A percentile compares a stretch with the other conserved stretches of the same genome.
These are phyloP conservation scores for Phlogophora meticulosa DNA, from an alignment of 2,888 invertebrate genomes.

Conservation along the genomic window DNA sequence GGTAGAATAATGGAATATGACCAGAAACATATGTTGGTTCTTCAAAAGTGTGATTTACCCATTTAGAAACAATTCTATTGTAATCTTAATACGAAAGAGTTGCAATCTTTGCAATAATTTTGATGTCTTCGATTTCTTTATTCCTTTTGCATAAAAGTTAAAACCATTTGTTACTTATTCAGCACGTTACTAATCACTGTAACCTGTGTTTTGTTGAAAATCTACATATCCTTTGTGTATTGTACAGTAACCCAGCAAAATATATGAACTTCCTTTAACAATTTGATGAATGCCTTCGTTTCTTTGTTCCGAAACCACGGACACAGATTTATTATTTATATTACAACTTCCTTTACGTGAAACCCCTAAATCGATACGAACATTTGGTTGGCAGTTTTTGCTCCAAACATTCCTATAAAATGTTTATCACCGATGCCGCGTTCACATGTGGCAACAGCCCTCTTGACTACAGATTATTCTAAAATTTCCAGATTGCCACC, in stretches of 20 bases:
- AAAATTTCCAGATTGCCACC: slow-evolving; percentile 91
- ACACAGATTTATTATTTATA: slow-evolving; percentile 80
- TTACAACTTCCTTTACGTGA: slow-evolving; percentile 86
- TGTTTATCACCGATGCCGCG: slow-evolving; percentile 87
- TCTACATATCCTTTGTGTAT: neutral
- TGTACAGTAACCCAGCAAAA: slow-evolving; percentile 11
- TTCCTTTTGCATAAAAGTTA: neutral
- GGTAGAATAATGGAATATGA: neutral
- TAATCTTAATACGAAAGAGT: neutral
- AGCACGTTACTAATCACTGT: neutral
- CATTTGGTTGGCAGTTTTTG: slow-evolving; percentile 90
- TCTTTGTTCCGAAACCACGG: slow-evolving; percentile 56
- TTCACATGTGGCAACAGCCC: slow-evolving; percentile 87
- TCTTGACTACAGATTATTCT: slow-evolving; percentile 88
- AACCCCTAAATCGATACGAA: slow-evolving; percentile 84
- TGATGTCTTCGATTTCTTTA: neutral
- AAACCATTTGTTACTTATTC: neutral
- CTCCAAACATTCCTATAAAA: slow-evolving; percentile 90
- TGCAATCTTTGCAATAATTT: neutral
- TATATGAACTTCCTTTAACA: slow-evolving; percentile 26
- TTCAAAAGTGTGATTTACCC: neutral
- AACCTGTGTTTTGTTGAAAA: neutral
- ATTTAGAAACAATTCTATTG: neutral
- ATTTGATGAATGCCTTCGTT: slow-evolving; percentile 36
- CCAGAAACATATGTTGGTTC: neutral